Base-by-base conservation (phyloP, 2,888 invertebrate species). In the Zygothrica quintamaculata region DNA sequence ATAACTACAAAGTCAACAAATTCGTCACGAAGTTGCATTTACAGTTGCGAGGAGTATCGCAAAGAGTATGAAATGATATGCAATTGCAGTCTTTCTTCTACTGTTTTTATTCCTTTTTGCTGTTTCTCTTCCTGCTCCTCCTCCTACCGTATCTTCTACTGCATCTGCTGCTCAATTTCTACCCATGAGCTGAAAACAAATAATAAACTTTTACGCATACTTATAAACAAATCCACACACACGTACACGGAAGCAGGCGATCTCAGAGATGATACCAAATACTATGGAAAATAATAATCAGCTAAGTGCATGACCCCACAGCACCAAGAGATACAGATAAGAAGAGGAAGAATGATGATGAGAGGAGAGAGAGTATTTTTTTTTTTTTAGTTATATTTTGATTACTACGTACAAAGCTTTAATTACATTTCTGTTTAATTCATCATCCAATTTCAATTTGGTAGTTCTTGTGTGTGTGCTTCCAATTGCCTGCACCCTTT, bases 201-300 rank as follows among this genome's bases (percentile, higher is more conserved):
- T 22, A 22, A 22, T 22, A 22, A 22, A 22, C 18, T 3, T 22
- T 22, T 22, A 22, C 18, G 18, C 18, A 22, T 5, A 22, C 18
- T 22, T 5, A 5, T 22, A 22, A 2, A 22, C 18, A 22, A 2
- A 22, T 5, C 2, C 18, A 22, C 18, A 22, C 5, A 22, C 18
- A 22, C 18, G 2, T 22, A 22, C 40, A 12, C 39, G 18, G 33
- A 53, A 55, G 13, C 18, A 40, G 22, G 29, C 36, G 48, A 43
- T 53, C 34, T 12, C 13, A 16, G 26, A 51, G 29, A 36, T 64
- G 37, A 58, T 50, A 22, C 3, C 18, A n/a, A n/a, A n/a, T n/a
- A 50, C 43, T 48, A 29, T 34, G 50, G 34, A 66, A 53, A 50
- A 16, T 39, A 13, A 26, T 62, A 74, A 74, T 71, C 70, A 69